These are phyloP conservation scores for Leptodirus hochenwartii DNA, from an alignment of 2,888 invertebrate species.

Conservation along the genomic window DNA sequence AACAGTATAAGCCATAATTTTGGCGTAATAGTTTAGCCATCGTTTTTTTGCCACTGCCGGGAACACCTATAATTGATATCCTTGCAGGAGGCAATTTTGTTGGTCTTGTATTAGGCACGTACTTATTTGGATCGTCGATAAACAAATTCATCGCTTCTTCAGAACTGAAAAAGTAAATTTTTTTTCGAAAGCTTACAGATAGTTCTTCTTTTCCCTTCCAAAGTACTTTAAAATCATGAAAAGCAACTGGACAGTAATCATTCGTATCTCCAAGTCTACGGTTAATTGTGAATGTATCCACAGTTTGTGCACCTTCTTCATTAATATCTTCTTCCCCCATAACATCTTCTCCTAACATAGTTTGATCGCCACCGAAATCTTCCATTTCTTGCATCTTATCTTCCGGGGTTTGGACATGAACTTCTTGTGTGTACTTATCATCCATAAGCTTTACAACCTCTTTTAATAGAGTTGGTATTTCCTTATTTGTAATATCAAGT, in stretches of 20 bases:
- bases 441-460: slow-evolving; percentile 20
- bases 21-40: slow-evolving; percentile 31
- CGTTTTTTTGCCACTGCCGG: slow-evolving; percentile 34
- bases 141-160: slow-evolving; percentile 32
- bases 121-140: slow-evolving; percentile 29
- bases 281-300: slow-evolving; percentile 15
- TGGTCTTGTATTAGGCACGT: slow-evolving; percentile 29
- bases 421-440: slow-evolving; percentile 23
- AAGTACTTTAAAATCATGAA: slow-evolving; percentile 31
- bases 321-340: slow-evolving; percentile 22
- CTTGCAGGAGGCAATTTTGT: slow-evolving; percentile 31
- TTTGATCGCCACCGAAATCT: slow-evolving; percentile 26
- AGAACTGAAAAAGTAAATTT: slow-evolving; percentile 33
- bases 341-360: slow-evolving; percentile 26
- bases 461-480: slow-evolving; percentile 17
- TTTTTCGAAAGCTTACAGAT: slow-evolving; percentile 31
- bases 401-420: slow-evolving; percentile 30
- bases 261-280: slow-evolving; percentile 36
- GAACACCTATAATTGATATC: slow-evolving; percentile 37
- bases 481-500: no score
- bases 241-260: slow-evolving; percentile 43
- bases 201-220: slow-evolving; percentile 42
- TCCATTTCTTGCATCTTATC: slow-evolving; percentile 30
- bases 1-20: slow-evolving; percentile 34
- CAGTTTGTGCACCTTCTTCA: slow-evolving; percentile 19